Percentiles rank a stretch among this genome's conserved stretches.
Conservation (phyloP, 30 jellyfish, hydroid and myxozoan genomes). For the Aurelia sp. region DNA sequence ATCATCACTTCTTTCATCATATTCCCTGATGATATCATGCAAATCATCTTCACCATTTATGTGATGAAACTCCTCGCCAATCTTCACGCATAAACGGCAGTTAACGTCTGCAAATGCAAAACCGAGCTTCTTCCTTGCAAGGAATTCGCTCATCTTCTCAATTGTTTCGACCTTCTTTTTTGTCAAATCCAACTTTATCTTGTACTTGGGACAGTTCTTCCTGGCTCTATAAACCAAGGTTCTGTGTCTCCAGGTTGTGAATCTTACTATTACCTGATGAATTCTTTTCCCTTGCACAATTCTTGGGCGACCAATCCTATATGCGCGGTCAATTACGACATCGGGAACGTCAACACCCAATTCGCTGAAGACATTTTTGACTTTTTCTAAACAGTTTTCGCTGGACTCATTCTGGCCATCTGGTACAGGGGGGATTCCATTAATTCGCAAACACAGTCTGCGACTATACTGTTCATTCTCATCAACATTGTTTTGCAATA, state of each 20-base stretch:
- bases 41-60: no score
- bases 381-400: no score
- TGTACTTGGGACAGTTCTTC: constrained; percentile 30
- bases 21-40: no score
- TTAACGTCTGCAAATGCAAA: no score
- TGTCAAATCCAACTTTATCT: constrained; percentile 28
- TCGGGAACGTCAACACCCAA: no score
- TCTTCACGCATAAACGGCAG: no score
- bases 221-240: constrained; percentile 45
- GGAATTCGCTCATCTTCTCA: not conserved
- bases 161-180: not conserved
- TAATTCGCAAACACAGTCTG: constrained; percentile 12
- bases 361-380: no score
- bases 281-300: constrained; percentile 18
- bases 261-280: constrained; percentile 25
- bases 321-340: not conserved
- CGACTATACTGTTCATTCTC: constrained; percentile 44
- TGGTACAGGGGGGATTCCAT: constrained; percentile 12
- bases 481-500: constrained; percentile 16
- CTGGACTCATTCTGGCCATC: no score
- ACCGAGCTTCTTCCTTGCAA: no score
- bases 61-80: no score
- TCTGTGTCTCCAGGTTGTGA: constrained; percentile 10
- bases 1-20: no score
- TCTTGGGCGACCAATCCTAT: constrained; percentile 3